Evolutionary conservation across 1,140 invertebrate species (phyloP).

Genomic region (Scaptodrosophila lebanonensis): DNA sequence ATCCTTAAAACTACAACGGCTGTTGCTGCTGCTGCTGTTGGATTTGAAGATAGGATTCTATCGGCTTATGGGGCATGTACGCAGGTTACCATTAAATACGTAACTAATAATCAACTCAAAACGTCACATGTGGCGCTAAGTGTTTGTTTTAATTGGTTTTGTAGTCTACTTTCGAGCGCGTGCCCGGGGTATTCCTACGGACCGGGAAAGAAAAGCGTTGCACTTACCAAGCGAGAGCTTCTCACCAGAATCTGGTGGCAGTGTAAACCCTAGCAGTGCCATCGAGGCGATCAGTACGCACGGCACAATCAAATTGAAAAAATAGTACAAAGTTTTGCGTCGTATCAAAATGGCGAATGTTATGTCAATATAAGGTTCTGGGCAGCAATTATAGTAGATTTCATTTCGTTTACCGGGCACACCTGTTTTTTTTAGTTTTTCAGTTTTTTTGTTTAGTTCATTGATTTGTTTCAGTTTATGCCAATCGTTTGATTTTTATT

Average conservation of each 20-base stretch:
- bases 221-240: slow-evolving; percentile 96
- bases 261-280: slow-evolving; percentile 98
- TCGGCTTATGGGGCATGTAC: too few relatives aligned
- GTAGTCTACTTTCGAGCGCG: neutral
- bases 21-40: too few relatives aligned
- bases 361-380: slow-evolving; percentile 97
- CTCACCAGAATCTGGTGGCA: slow-evolving; percentile 99
- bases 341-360: slow-evolving; percentile 98
- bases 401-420: slow-evolving; percentile 94
- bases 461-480: slow-evolving; percentile 27
- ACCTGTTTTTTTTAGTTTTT: slow-evolving; percentile 79
- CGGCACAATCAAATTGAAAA: slow-evolving; percentile 99
- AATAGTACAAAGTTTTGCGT: slow-evolving; percentile 98
- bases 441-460: slow-evolving; percentile 20
- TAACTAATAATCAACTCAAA: too few relatives aligned
- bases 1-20: too few relatives aligned
- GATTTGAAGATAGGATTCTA: too few relatives aligned
- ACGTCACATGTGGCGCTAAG: too few relatives aligned
- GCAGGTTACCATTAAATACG: too few relatives aligned
- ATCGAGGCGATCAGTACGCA: slow-evolving; percentile 99
- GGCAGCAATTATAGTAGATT: slow-evolving; percentile 96
- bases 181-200: too few relatives aligned
- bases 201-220: slow-evolving; percentile 1
- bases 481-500: slow-evolving; percentile 8
- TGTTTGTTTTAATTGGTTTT: neutral